Percentiles rank a stretch among this genome's conserved stretches.
These are phyloP conservation scores for Oncorhynchus tshawytscha DNA, from an alignment of 2,113 vertebrate genomes.

Conservation along the genomic window DNA sequence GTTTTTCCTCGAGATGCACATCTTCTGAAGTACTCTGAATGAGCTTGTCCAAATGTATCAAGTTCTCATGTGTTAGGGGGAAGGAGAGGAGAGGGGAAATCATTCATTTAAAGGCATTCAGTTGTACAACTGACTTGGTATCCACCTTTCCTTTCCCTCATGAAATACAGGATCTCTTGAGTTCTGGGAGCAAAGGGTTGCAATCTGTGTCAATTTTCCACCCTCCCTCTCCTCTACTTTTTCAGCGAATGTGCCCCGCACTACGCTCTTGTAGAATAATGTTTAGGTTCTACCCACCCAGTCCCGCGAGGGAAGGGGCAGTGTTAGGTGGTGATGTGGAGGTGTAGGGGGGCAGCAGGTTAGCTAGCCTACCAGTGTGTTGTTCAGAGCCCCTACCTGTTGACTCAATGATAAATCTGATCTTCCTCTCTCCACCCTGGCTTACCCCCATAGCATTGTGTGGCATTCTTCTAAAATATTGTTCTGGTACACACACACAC, in stretches of 20 bases:
- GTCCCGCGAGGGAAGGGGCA: background rate
- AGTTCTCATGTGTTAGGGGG: background rate
- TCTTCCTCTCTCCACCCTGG: background rate
- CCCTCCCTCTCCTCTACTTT: background rate
- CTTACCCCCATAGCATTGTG: background rate
- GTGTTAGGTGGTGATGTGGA: too few relatives aligned
- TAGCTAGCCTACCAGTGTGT: background rate
- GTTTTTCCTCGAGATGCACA: background rate
- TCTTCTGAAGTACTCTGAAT: background rate
- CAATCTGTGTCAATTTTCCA: background rate
- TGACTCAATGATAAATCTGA: background rate
- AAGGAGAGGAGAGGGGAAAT: background rate
- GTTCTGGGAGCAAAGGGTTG: background rate
- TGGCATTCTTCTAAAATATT: too few relatives aligned
- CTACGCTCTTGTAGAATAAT: background rate
- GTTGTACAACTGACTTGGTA: too few relatives aligned
- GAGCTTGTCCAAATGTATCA: background rate
- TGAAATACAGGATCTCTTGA: slow-evolving; percentile 1
- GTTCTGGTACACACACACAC: background rate
- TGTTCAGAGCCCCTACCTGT: background rate
- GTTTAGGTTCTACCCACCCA: slow-evolving; percentile 7
- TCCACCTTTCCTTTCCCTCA: background rate
- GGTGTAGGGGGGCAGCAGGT: background rate
- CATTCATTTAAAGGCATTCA: too few relatives aligned
- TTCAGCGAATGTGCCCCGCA: background rate